These are phyloP conservation scores for Cochlearius cochlearius DNA, from an alignment of 2,113 vertebrate genomes.

Conservation along the genomic window DNA sequence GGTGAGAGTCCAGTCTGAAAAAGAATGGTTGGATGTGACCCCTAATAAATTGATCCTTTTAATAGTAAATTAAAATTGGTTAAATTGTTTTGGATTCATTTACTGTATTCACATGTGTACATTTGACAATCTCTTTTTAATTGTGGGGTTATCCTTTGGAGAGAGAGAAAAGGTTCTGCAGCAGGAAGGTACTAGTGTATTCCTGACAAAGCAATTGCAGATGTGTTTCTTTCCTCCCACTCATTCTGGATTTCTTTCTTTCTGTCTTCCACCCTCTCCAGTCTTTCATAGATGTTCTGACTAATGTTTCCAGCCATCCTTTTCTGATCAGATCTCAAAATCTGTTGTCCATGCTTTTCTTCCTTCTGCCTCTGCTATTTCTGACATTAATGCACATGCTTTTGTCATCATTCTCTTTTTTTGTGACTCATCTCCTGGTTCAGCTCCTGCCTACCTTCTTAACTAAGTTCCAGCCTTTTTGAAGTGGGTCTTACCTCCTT, in stretches of 20 bases:
- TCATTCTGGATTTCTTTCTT: background rate
- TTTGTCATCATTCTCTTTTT: background rate
- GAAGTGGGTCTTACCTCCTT: background rate
- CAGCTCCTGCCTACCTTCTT: background rate
- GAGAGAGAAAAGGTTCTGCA: background rate
- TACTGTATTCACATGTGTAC: background rate
- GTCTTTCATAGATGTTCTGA: background rate
- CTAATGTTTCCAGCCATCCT: background rate
- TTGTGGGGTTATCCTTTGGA: background rate
- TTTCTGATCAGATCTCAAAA: background rate
- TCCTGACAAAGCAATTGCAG: background rate
- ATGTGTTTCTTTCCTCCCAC: background rate
- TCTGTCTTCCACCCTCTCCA: background rate
- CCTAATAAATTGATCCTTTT: background rate
- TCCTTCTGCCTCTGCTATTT: background rate
- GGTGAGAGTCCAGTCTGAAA: background rate
- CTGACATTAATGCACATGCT: background rate
- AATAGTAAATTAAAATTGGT: background rate
- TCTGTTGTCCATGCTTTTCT: background rate
- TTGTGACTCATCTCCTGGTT: background rate
- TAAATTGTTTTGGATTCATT: background rate
- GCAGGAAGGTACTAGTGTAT: background rate
- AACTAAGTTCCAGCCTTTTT: background rate
- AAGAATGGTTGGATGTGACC: background rate
- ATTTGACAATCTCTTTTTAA: background rate